These are phyloP conservation scores for Labroides dimidiatus DNA, from an alignment of 2,797 vertebrate genomes.

Conservation along the genomic window DNA sequence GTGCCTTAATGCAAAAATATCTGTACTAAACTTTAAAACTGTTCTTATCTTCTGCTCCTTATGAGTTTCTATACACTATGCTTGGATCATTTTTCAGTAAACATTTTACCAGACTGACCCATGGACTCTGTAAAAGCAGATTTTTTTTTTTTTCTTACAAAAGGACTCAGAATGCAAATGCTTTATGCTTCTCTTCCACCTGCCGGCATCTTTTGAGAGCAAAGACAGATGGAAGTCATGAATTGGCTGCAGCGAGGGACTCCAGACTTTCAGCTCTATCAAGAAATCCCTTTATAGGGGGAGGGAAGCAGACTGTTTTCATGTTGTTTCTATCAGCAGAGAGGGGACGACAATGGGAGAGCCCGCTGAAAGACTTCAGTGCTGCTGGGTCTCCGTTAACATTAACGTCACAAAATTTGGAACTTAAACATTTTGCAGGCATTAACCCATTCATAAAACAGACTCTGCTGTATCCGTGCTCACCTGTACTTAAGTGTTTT, in stretches of 20 bases:
- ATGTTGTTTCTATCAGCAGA: conserved; percentile 61
- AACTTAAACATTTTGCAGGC: background rate
- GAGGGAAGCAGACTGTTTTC: conserved; percentile 57
- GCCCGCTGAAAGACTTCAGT: conserved; percentile 14
- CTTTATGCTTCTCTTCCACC: conserved; percentile 65
- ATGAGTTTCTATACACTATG: conserved; percentile 18
- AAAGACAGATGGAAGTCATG: conserved; percentile 79
- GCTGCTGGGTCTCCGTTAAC: conserved; percentile 5
- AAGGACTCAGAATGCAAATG: conserved; percentile 58
- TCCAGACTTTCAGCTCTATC: conserved; percentile 66
- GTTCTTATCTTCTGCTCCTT: background rate
- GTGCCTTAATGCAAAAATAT: background rate
- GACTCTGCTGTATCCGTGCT: conserved; percentile 4
- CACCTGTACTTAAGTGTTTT: background rate
- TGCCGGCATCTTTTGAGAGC: conserved; percentile 67
- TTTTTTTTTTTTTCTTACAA: conserved; percentile 5
- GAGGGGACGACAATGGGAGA: conserved; percentile 26
- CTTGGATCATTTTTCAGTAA: conserved; percentile 33
- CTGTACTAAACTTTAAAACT: background rate
- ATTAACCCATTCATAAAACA: conserved; percentile 1
- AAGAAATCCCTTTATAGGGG: conserved; percentile 70
- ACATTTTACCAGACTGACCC: conserved; percentile 47
- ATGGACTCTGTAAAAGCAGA: conserved; percentile 39
- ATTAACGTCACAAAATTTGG: no score
- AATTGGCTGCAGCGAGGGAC: conserved; percentile 68